Base-by-base conservation (phyloP, 1,140 invertebrate genomes). In the Drosophila micromelanica region DNA sequence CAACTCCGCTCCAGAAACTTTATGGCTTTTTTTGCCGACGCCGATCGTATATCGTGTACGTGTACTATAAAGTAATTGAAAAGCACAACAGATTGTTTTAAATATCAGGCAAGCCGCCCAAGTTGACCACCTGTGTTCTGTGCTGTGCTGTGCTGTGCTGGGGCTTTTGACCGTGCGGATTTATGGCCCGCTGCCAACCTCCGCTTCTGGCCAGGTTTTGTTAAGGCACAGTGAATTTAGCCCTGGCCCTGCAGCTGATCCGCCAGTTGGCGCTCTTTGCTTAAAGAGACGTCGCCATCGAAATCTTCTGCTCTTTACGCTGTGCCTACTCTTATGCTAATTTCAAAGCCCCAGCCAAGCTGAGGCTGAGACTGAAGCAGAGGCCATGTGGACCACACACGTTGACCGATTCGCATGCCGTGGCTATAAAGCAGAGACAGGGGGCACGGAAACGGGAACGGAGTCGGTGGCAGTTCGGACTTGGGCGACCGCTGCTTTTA, bases 31-130 rank as follows among this genome's bases (percentile, higher is more conserved):
- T 71, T 49, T 48, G 61, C 38, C 59, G 17, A 43, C 38, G 48
- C 32, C 60, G 81, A 74, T 85, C 82, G 78, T 76, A 76, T 87
- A 76, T 87, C 82, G 82, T 86, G 82, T 86, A 86, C 82, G 78
- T 43, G 55, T 87, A 86, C 82, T 86, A 87, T 86, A 86, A 86
- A 87, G 84, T 87, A 87, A 87, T 87, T 87, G 84, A 87, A 87
- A 89, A 87, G 84, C 84, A 87, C 79, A 87, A 89, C 84, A 87
- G 84, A 84, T 87, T 87, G 84, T 84, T 90, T 89, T 89, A 89
- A 89, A 89, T 89, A 89, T 90, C 79, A 69, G 65, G 49, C 67
- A 59, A 89, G 85, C 79, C 84, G 85, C 85, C 84, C 85, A 89
- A 68, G 84, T 89, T 90, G 84, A 89, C 84, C 84, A 89, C 84